A percentile compares a stretch with the other conserved stretches of the same genome.
Evolutionary conservation across 2,797 vertebrate species (phyloP).

Genomic region (Phoeniculus purpureus): DNA sequence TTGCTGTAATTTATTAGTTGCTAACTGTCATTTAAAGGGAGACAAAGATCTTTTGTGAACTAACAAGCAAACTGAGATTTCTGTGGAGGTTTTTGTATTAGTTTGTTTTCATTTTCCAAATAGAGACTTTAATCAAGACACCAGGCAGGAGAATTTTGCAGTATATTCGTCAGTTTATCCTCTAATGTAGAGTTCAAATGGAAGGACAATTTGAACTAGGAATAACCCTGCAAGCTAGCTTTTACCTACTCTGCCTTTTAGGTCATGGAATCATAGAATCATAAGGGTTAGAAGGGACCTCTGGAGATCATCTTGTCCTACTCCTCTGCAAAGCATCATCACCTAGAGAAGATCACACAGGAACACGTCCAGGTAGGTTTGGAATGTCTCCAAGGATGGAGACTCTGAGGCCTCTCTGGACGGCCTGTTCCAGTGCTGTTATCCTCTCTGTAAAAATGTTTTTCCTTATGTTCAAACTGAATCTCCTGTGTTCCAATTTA

Average conservation of each 20-base stretch:
- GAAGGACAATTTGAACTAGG: neutral
- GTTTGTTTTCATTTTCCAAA: neutral
- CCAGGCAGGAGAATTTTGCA: neutral
- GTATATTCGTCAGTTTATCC: neutral
- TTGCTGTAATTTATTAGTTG: slow-evolving; percentile 5
- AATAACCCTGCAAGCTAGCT: neutral
- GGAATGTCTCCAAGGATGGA: too few relatives aligned
- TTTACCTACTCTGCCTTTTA: neutral
- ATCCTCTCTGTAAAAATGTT: too few relatives aligned
- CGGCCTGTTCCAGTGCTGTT: too few relatives aligned
- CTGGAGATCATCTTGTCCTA: too few relatives aligned
- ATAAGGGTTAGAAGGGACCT: too few relatives aligned
- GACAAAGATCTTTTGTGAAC: neutral
- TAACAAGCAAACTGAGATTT: neutral
- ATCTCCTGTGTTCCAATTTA: too few relatives aligned
- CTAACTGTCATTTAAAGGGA: slow-evolving; percentile 16
- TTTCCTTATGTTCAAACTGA: too few relatives aligned
- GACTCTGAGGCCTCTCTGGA: too few relatives aligned
- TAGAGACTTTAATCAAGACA: neutral
- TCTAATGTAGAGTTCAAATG: neutral
- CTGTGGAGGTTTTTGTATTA: neutral
- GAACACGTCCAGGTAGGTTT: too few relatives aligned
- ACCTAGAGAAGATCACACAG: too few relatives aligned
- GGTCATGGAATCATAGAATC: too few relatives aligned
- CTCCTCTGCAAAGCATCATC: too few relatives aligned